Conservation (phyloP, 2,888 invertebrate genomes). For the Himalopsyche japonica region DNA sequence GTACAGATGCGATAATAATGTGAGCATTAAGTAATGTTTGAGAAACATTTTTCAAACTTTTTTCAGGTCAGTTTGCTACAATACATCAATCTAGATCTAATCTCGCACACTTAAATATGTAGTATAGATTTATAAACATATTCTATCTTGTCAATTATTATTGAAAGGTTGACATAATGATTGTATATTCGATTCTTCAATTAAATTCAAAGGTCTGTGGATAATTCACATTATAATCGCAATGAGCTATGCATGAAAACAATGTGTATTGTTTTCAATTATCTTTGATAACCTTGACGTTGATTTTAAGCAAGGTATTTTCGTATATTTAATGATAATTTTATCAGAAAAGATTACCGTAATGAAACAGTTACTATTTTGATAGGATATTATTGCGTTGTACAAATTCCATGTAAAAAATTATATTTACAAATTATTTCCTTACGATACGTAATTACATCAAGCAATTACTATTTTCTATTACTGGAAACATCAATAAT, state of each 20-base stretch:
- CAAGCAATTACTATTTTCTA: too few relatives aligned
- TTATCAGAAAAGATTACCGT: background rate
- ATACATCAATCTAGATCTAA: slow-evolving; percentile 30
- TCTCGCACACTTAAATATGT: slow-evolving; percentile 1
- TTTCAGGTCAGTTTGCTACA: slow-evolving; percentile 22
- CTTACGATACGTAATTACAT: too few relatives aligned
- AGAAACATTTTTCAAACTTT: background rate
- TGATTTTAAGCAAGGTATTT: background rate
- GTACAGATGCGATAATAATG: too few relatives aligned
- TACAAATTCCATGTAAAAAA: too few relatives aligned
- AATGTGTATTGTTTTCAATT: background rate
- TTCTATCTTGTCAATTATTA: background rate
- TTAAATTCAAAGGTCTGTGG: background rate
- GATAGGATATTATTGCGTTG: too few relatives aligned
- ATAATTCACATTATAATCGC: background rate
- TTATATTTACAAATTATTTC: too few relatives aligned
- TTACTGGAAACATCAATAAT: too few relatives aligned
- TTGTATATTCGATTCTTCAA: background rate
- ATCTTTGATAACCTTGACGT: background rate
- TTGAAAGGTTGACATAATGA: background rate
- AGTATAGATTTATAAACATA: background rate
- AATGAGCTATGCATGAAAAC: background rate
- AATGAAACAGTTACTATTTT: too few relatives aligned
- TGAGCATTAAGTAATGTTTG: background rate
- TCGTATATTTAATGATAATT: background rate